Conservation (phyloP, 2,797 vertebrate genomes). For the Notolabrus celidotus region DNA sequence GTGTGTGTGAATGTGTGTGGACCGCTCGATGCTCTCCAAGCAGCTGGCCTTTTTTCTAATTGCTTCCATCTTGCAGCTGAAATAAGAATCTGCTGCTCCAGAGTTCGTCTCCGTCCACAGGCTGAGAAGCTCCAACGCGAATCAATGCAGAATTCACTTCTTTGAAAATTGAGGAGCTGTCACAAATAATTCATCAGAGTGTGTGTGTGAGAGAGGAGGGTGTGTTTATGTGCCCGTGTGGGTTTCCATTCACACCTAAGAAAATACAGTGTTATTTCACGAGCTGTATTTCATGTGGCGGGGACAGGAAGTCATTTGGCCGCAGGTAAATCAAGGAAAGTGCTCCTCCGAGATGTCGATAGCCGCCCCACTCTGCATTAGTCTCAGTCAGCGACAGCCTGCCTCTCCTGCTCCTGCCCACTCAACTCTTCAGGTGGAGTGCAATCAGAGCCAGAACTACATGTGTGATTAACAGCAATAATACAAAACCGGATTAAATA, state of each 20-base stretch:
- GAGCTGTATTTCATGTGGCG: constrained; percentile 35
- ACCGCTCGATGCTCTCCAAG: background rate
- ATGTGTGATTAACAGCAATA: constrained; percentile 4
- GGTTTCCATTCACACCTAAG: constrained; percentile 23
- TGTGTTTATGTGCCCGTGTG: constrained; percentile 28
- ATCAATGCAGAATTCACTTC: constrained; percentile 52
- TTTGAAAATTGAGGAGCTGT: constrained; percentile 45
- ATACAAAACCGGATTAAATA: constrained; percentile 20
- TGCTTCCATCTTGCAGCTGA: constrained; percentile 61
- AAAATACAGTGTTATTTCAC: constrained; percentile 35
- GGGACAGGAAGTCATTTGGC: constrained; percentile 35
- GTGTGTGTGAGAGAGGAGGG: constrained; percentile 5
- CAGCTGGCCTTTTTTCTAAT: constrained; percentile 66
- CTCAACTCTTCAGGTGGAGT: constrained; percentile 9
- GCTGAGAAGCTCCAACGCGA: background rate
- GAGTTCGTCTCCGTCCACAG: constrained; percentile 26
- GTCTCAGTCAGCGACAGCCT: constrained; percentile 38
- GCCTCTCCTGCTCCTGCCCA: constrained; percentile 35
- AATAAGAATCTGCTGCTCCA: constrained; percentile 38
- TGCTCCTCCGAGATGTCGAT: constrained; percentile 45
- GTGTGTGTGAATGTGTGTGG: background rate
- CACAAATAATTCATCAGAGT: constrained; percentile 54
- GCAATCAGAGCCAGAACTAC: constrained; percentile 3
- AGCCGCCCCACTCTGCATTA: constrained; percentile 42
- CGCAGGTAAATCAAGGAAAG: constrained; percentile 38